Evolutionary conservation across 2,113 vertebrate genomes (phyloP), one percentile per base, ranked within the genome.

Genomic region (Pterocles burchelli): DNA sequence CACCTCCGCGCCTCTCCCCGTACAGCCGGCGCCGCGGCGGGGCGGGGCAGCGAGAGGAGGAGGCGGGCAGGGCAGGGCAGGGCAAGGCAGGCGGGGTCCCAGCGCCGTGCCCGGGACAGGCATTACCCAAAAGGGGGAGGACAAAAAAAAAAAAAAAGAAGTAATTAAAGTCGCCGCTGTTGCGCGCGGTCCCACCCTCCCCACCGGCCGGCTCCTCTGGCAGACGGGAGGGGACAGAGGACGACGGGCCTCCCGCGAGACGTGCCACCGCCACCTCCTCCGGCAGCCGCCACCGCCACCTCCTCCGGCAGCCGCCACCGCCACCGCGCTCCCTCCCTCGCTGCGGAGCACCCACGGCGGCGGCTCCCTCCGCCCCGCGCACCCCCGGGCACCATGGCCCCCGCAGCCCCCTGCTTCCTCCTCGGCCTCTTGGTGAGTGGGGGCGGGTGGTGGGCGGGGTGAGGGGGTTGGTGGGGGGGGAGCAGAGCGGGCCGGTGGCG

Each of bases 371-470:
- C 34, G 72, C 66, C 13, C 77, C 68, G n/a, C 48, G 18, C 38
- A 46, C 13, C 43, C 75, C 73, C 78, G 31, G 41, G 80, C 52
- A 19, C 75, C 93, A 98, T 98, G 98, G 97, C 63, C 90, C 92
- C 79, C 13, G 76, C 95, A 84, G 94, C 80, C 75, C 59, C 92
- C 43, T 74, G 97, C 51, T 15, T 93, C 72, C 84, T 98, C 67
- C 94, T 97, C 88, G 90, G 66, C 79, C 85, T 98, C 34, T 59
- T 97, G 98, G 97, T 98, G 96, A 98, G 98, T 98, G 38, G 38
- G 38, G 38, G 38, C 38, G 38, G 38, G 38, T 41, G 38, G 38
- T 41, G 38, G 38, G 38, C 38, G 38, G 38, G 38, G 68, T 10
- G 65, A 43, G 54, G 2, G 87, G 34, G 17, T 33, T 63, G 62